Evolutionary conservation across 1,140 invertebrate genomes (phyloP).

Genomic region (Zaprionus tsacasi): DNA sequence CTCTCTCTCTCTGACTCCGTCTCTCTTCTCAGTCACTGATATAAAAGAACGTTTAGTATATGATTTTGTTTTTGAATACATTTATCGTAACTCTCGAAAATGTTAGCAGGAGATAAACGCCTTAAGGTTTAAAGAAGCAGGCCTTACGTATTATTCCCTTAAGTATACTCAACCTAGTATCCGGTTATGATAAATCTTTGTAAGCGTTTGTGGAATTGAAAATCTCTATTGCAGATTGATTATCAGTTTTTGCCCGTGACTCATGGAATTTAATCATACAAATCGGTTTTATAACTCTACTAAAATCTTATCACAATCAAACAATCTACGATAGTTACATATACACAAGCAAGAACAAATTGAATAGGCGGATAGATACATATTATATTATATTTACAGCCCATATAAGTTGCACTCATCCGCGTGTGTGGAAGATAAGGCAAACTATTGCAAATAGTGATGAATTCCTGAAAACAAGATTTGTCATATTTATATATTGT

Average conservation of each 20-base stretch:
- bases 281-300: neutral
- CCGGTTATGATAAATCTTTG: too few species aligned
- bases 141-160: too few species aligned
- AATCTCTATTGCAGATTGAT: neutral
- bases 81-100: too few species aligned
- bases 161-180: too few species aligned
- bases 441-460: neutral
- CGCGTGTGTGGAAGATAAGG: neutral
- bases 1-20: too few species aligned
- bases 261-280: neutral
- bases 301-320: neutral
- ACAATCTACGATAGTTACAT: neutral
- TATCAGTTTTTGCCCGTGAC: neutral
- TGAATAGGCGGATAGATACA: neutral
- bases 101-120: too few species aligned
- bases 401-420: too few species aligned
- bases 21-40: neutral
- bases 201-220: neutral
- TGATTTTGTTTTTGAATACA: neutral
- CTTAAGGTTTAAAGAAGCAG: too few species aligned
- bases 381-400: too few species aligned
- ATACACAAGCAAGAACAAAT: neutral
- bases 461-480: neutral
- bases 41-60: constrained; percentile 1
- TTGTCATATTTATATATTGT: neutral